Evolutionary conservation across 1,140 invertebrate species (phyloP).

Genomic region (Neotoxoptera formosana): DNA sequence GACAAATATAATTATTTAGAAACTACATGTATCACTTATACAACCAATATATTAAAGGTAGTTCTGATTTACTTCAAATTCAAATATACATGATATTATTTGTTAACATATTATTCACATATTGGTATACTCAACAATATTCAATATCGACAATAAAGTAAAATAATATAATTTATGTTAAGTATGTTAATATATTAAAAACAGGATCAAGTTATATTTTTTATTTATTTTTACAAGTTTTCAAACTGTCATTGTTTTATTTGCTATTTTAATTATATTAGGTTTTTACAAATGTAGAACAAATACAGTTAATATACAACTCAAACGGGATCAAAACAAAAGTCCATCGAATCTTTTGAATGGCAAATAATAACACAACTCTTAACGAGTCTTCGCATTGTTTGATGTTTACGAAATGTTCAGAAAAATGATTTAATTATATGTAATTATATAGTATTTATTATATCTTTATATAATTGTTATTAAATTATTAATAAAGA

Average conservation of each 20-base stretch:
- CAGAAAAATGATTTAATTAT: background rate
- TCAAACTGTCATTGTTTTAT: background rate
- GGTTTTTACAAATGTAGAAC: background rate
- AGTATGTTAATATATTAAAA: background rate
- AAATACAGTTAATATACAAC: background rate
- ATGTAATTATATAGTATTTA: background rate
- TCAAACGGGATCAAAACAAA: slow-evolving; percentile 2
- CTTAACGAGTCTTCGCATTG: background rate
- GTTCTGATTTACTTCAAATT: background rate
- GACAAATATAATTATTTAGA: slow-evolving; percentile 37
- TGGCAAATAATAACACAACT: background rate
- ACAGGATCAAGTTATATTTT: background rate
- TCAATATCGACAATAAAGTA: background rate
- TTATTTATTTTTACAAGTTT: background rate
- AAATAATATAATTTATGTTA: background rate
- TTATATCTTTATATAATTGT: background rate
- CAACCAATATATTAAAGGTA: background rate
- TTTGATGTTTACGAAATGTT: background rate
- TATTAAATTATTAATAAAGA: background rate
- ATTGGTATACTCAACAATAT: background rate
- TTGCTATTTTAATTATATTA: background rate
- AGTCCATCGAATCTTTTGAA: background rate
- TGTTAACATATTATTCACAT: background rate
- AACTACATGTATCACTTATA: background rate
- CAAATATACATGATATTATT: background rate